Evolutionary conservation across 1,140 invertebrate genomes (phyloP), one percentile per base, ranked within the genome.

Genomic region (Drosophila erecta): DNA sequence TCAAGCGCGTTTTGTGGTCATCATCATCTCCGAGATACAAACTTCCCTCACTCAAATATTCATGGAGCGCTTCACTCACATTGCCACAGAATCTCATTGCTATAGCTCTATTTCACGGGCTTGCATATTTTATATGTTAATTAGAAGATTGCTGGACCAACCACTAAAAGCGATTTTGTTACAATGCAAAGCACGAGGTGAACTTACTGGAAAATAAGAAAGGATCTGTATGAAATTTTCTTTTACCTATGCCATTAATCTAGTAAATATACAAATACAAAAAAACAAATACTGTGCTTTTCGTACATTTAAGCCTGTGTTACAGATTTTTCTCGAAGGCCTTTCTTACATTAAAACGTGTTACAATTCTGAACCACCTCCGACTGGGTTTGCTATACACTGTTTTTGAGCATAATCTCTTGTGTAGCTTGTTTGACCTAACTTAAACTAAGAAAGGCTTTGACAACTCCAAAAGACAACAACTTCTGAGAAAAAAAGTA

Each of bases 1-100:
- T 80, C 74, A 69, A 69, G 35, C 72, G 55, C 30, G 73, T 79
- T 75, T 84, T 76, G 64, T 84, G 55, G 71, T 78, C 79, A 81
- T 81, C 55, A 56, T 61, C 46, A 46, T 33, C 54, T 46, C 27
- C 33, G 30, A 14, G 44, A 10, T 24, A 14, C 37, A 43, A 22
- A 38, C 15, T 33, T 50, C 15, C 61, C 43, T 40, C 67, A 67
- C 30, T 56, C 49, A 56, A 72, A 51, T 51, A 41, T 47, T 55
- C 37, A 46, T 65, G 24, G 30, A 75, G 71, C 41, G 38, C 37
- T 38, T 65, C 55, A 43, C 37, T 54, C 46, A n/a, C 59, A 44
- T 43, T n/a, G 41, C 51, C 64, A 15, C 58, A 37, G 40, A 70
- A 51, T 80, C 64, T 35, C 41, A 69, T 47, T 70, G 50, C 78